phyloP scores from a whole-genome alignment of 1,140 invertebrate species.

The Habropoda laboriosa region DNA sequence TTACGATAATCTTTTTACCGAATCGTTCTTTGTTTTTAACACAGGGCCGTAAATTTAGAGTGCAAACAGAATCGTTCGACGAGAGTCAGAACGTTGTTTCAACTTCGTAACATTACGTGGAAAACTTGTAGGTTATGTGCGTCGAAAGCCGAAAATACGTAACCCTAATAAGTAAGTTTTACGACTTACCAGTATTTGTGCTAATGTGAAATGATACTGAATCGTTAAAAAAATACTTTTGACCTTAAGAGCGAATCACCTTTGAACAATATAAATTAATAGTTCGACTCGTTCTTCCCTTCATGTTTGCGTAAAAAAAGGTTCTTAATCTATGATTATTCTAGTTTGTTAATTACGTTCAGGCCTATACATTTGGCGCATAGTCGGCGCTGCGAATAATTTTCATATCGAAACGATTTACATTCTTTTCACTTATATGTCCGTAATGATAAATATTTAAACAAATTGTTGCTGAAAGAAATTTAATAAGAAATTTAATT shows the following conservation, averaged over 20 bases:
- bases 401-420: background rate
- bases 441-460: background rate
- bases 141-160: background rate
- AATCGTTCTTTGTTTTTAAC: background rate
- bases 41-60: background rate
- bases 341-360: constrained; percentile 37
- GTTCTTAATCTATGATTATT: constrained; percentile 41
- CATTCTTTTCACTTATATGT: background rate
- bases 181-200: background rate
- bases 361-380: constrained; percentile 59
- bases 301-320: constrained; percentile 9
- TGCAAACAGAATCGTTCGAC: background rate
- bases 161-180: background rate
- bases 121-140: constrained; percentile 3
- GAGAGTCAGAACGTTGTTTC: background rate
- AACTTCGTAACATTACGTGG: background rate
- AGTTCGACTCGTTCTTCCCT: background rate
- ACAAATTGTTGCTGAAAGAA: background rate
- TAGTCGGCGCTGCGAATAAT: constrained; percentile 29
- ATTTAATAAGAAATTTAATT: background rate
- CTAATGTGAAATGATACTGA: background rate
- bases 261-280: background rate
- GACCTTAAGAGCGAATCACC: background rate
- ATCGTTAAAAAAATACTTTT: constrained; percentile 8
- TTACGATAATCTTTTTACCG: background rate